Conservation (phyloP, 2,888 invertebrate species). For the Rotaria sp. region DNA sequence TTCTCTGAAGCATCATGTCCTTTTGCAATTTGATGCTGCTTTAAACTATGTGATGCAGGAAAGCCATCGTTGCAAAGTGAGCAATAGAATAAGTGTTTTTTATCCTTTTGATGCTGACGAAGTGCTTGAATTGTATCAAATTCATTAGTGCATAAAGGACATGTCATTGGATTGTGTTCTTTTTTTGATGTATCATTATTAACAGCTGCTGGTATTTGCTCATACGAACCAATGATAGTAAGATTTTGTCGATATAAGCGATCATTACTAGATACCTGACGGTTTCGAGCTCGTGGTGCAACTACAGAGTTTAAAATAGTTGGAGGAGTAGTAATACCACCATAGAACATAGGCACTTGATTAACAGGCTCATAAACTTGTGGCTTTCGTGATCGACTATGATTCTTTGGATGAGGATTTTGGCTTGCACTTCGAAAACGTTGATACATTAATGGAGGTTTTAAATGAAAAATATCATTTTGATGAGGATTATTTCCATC, state of each 20-base stretch:
- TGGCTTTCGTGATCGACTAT: too few species aligned
- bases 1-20: neutral
- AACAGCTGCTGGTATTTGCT: too few species aligned
- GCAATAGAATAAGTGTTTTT: neutral
- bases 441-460: too few species aligned
- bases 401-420: too few species aligned
- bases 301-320: neutral
- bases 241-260: neutral
- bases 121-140: neutral
- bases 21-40: neutral
- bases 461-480: too few species aligned
- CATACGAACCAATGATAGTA: neutral
- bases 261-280: neutral
- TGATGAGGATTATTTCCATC: too few species aligned
- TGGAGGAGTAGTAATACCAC: too few species aligned
- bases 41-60: neutral
- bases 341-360: too few species aligned
- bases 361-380: too few species aligned
- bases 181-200: neutral
- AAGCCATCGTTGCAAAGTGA: neutral
- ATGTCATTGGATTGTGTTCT: neutral
- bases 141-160: neutral
- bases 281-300: neutral
- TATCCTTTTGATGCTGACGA: neutral
- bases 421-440: too few species aligned